Evolutionary conservation across 2,888 invertebrate genomes (phyloP).

Genomic region (Hydriomena furcata): DNA sequence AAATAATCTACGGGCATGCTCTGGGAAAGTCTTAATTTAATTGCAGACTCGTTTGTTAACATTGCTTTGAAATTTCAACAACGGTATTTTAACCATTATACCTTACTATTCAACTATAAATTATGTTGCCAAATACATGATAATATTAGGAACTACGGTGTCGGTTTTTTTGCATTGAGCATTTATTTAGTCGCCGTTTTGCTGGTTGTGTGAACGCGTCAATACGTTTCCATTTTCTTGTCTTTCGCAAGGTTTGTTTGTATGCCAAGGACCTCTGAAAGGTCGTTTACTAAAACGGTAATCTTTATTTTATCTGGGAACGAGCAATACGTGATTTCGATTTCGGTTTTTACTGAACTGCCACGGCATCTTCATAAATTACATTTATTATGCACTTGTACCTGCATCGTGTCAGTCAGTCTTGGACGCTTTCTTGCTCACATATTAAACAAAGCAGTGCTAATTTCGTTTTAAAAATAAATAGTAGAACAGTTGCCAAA

Average conservation of each 20-base stretch:
- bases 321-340: slow-evolving; percentile 57
- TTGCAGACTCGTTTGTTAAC: slow-evolving; percentile 8
- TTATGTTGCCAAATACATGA: not conserved
- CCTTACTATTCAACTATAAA: slow-evolving; percentile 4
- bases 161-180: slow-evolving; percentile 1
- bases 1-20: slow-evolving; percentile 8
- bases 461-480: slow-evolving; percentile 35
- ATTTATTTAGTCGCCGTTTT: slow-evolving; percentile 35
- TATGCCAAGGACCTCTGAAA: slow-evolving; percentile 75
- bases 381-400: slow-evolving; percentile 21
- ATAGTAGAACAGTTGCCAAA: slow-evolving; percentile 43
- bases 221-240: slow-evolving; percentile 63
- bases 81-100: not conserved
- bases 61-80: slow-evolving; percentile 2
- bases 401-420: slow-evolving; percentile 18
- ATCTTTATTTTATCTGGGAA: slow-evolving; percentile 77
- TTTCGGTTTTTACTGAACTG: slow-evolving; percentile 56
- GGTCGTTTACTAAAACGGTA: slow-evolving; percentile 75
- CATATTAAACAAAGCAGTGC: slow-evolving; percentile 2
- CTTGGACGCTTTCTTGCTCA: slow-evolving; percentile 12
- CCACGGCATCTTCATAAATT: slow-evolving; percentile 36
- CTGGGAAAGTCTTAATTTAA: slow-evolving; percentile 19
- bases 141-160: not conserved
- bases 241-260: slow-evolving; percentile 68
- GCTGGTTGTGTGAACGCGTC: slow-evolving; percentile 39